Evolutionary conservation across 2,888 invertebrate species (phyloP), one percentile per base, ranked within the genome.

Genomic region (Ryuthela nishihirai): DNA sequence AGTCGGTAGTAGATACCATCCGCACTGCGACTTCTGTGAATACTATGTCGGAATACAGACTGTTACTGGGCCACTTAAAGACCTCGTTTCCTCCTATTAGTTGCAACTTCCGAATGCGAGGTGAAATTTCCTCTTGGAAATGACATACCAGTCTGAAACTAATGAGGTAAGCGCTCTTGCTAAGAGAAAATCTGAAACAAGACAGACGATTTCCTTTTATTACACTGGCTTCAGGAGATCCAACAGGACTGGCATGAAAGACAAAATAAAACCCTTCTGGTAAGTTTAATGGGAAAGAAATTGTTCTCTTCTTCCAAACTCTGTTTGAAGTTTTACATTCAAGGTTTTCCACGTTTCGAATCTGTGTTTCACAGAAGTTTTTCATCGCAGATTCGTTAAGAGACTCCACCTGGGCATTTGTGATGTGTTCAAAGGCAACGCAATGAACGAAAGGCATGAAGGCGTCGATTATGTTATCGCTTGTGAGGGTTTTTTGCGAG

Each of bases 281-380:
- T 12, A 53, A 21, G 4, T 17, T 36, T 9, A 53, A 6, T 4
- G 45, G 52, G 32, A 53, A 45, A n/a, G 3, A 12, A 17, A 53
- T 18, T 12, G n/a, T 10, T 18, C 52, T 38, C 24, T 44, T 43
- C 1, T n/a, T n/a, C n/a, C n/a, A n/a, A n/a, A n/a, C n/a, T n/a
- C n/a, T n/a, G n/a, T n/a, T n/a, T n/a, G n/a, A n/a, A n/a, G 9
- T 4, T 6, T 36, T 21, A 17, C 26, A 36, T 15, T 43, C 23
- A 9, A 36, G n/a, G 3, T 25, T 29, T 29, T 29, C n/a, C 7
- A 1, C 20, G 23, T 10, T 10, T 29, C 20, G 10, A 10, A 12
- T 32, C 6, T 7, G 20, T 21, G 9, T 32, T 29, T 5, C 12
- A 18, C 5, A 12, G 4, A n/a, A 46, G 23, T 41, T 46, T 20